Base-by-base conservation (phyloP, 2,797 vertebrate genomes). In the Neosilurus hyrtlii region DNA sequence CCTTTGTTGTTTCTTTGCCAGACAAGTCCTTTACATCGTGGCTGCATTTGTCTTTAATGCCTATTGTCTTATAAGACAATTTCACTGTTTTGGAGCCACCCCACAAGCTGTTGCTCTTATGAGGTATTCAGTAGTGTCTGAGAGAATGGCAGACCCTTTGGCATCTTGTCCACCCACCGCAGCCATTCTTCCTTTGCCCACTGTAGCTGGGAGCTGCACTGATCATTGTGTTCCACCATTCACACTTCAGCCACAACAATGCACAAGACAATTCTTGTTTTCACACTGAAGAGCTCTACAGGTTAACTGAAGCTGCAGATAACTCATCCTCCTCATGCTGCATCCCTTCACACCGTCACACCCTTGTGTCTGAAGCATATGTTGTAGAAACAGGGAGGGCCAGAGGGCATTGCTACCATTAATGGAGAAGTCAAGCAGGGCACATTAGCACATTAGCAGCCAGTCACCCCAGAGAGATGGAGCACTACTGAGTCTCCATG, bases 361-460 rank as follows among this genome's bases (percentile, higher is more conserved):
- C 79, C 24, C 61, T 92, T 92, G 90, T 92, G 67, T 84, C 82
- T 68, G 80, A 52, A 90, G 88, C 92, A 91, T 91, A 92, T 92
- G 94, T 88, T 91, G 91, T 86, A 86, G 84, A 91, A 91, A 91
- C 89, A 87, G 68, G 5, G 81, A 82, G 79, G 85, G 68, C 86
- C 80, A 90, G 90, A 85, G 90, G 92, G 90, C 88, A 89, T 86
- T 12, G 61, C 54, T 63, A 80, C 77, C 86, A 87, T 87, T 83
- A 80, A 81, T 30, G 77, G 84, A 83, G 87, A 88, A 88, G 87
- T 88, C 89, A 89, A 86, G 86, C 87, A 87, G 82, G 63, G 82
- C 87, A 86, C 85, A 89, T 88, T 88, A 85, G 82, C 86, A 86
- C 87, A 86, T 87, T 86, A 87, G 83, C 84, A 86, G 83, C 24